Evolutionary conservation across 2,113 vertebrate species (phyloP), one percentile per base, ranked within the genome.

Genomic region (Megaceryle torquata): DNA sequence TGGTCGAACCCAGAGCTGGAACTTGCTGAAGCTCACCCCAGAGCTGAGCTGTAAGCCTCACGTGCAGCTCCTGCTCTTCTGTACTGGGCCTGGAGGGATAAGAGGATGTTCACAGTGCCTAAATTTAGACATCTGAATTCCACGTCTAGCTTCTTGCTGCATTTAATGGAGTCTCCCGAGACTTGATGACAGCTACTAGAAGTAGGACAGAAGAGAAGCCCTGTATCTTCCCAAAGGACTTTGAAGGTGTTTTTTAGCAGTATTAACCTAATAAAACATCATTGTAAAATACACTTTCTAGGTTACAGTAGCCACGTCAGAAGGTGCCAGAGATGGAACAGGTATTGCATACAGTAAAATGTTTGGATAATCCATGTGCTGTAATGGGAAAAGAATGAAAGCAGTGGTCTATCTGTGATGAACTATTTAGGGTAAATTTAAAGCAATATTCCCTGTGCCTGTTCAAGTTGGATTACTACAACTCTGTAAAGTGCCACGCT

Each of bases 41-140:
- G 68, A 70, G 65, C 51, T 51, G 74, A 75, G 85, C 51, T 71
- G 29, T 51, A 41, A 51, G 53, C 35, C 18, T 48, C 56, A 43
- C 8, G 2, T 26, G 65, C 61, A 76, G 67, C 39, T 78, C 75
- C 35, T 57, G 0, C 50, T 33, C 63, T 70, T 53, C 60, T 2
- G 0, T 28, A 29, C 57, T n/a, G 56, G 15, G 35, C 39, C 79
- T 68, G 41, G 39, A 79, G 84, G 60, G n/a, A 74, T 16, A 35
- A 28, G 63, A 74, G 46, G 29, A 54, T 92, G 65, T 67, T 77
- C 56, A 10, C 21, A 19, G 37, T 43, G 33, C 39, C 86, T 82
- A 96, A 87, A 89, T 94, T 84, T 92, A 89, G 91, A 44, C 24
- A 50, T 85, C 57, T 84, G 83, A 64, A 70, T 93, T 93, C 48